Evolutionary conservation across 2,797 vertebrate genomes (phyloP).

Genomic region (Pteropus rufus): DNA sequence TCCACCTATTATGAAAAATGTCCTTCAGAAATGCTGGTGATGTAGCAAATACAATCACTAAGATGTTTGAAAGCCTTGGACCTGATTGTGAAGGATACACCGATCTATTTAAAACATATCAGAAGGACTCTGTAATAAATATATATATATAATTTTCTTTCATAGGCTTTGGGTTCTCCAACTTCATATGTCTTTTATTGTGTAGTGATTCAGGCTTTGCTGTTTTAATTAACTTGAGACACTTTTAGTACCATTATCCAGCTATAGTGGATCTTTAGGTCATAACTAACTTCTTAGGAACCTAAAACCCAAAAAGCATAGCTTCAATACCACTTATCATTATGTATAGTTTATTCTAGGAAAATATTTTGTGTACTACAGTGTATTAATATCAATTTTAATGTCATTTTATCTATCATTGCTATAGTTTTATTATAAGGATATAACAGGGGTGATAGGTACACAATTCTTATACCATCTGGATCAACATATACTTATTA

Average conservation of each 20-base stretch:
- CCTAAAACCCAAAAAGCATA: background rate
- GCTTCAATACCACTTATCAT: background rate
- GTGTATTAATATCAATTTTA: background rate
- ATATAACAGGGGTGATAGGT: background rate
- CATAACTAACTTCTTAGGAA: background rate
- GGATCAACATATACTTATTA: background rate
- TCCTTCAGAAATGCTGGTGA: background rate
- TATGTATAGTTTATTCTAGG: background rate
- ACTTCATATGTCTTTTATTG: background rate
- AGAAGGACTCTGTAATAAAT: background rate
- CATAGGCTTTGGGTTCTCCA: background rate
- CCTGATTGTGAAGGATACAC: background rate
- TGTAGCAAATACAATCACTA: background rate
- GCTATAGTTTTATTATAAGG: background rate
- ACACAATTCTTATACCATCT: background rate
- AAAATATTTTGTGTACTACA: background rate
- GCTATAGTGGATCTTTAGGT: background rate
- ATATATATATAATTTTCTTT: background rate
- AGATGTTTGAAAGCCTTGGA: background rate
- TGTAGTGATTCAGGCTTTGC: background rate
- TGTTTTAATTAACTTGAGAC: background rate
- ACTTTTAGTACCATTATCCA: background rate
- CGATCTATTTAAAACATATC: background rate
- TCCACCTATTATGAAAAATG: background rate
- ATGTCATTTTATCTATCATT: background rate